phyloP scores from a whole-genome alignment of 64 coral and sea anemone species.

The Dendrophyllia cribrosa region DNA sequence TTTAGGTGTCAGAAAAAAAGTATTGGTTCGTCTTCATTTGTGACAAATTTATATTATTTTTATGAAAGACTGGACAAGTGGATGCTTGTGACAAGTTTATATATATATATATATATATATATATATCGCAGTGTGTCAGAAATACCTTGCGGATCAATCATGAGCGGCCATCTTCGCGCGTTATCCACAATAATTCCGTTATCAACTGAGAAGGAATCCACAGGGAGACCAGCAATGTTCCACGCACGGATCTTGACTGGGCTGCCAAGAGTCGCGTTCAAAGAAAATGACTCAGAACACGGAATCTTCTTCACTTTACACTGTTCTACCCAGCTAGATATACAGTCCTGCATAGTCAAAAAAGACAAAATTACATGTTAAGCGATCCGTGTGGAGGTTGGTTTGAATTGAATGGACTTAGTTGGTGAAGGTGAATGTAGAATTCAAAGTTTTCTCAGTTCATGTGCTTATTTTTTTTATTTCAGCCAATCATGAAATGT shows the following conservation, averaged over 20 bases:
- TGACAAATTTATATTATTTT: no score
- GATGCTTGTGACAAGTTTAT: no score
- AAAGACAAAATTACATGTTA: background rate
- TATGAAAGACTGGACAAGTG: no score
- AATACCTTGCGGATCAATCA: conserved; percentile 99
- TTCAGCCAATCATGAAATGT: no score
- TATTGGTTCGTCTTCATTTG: no score
- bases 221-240: conserved; percentile 95
- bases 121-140: no score
- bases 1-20: no score
- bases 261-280: conserved; percentile 92
- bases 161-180: conserved; percentile 93
- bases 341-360: conserved; percentile 61
- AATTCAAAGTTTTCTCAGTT: no score
- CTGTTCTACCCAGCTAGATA: conserved; percentile 79
- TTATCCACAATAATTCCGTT: conserved; percentile 98
- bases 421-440: no score
- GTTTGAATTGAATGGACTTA: background rate
- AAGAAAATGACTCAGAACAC: conserved; percentile 85
- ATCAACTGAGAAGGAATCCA: conserved; percentile 95
- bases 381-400: no score
- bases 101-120: no score
- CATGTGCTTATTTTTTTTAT: no score
- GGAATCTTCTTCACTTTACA: conserved; percentile 87
- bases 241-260: conserved; percentile 95